Base-by-base conservation (phyloP, 1,140 invertebrate genomes). In the Latrodectus geometricus region DNA sequence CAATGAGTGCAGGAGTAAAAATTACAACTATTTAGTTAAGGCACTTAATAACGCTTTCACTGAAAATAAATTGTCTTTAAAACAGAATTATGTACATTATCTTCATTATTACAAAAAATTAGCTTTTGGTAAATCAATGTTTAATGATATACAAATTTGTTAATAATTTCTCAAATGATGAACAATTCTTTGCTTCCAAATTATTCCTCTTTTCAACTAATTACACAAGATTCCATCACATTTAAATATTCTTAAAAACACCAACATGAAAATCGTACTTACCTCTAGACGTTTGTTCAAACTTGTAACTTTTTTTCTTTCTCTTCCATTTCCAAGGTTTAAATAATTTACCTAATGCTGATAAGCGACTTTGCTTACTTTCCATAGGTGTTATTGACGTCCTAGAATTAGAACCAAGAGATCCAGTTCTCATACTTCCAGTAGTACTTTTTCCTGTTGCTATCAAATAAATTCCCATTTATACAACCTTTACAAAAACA, bases 291-390 rank as follows among this genome's bases (percentile, higher is more conserved):
- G 97, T 95, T 89, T 97, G 96, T 92, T 98, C 97, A 90, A 99
- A 97, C 92, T 97, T 98, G 91, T 99, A 97, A 85, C 96, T 97
- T 93, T 98, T 98, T 94, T 98, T 98, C 96, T 98, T 98, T 92
- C 97, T 94, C 93, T 97, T 97, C 97, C 97, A 99, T 92, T 99
- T 99, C 97, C 97, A 99, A 8, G 97, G 97, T 92, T 98, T 98
- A 91, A 99, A 98, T 89, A 99, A 94, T 92, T 96, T 95, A 89
- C 97, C 97, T 90, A 99, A 93, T 68, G 96, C 95, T 70, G 97
- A 96, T 91, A 99, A 95, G 91, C 97, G 97, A 90, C 96, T 97
- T 69, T 86, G 87, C 75, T 88, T 88, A 35, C 52, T 76, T 56
- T 88, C 87, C 69, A 88, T 80, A 73, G 81, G 87, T 8, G 87